These are phyloP conservation scores for Drosophila paucipuncta DNA, from an alignment of 2,888 invertebrate species.

Conservation along the genomic window DNA sequence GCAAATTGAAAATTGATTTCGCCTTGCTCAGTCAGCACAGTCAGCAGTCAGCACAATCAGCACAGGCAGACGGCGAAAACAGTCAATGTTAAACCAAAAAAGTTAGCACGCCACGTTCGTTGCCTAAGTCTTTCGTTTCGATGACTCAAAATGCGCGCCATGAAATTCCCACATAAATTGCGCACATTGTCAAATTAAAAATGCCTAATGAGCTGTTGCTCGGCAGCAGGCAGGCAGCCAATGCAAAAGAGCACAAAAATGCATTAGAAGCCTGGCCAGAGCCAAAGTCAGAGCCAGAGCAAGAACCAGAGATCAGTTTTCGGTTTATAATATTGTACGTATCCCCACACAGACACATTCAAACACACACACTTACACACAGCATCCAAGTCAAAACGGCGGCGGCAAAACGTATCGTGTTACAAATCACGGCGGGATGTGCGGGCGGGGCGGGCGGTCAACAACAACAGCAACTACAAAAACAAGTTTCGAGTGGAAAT, in stretches of 20 bases:
- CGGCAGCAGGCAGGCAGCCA: constrained; percentile 37
- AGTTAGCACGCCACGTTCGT: constrained; percentile 67
- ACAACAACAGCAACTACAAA: constrained; percentile 35
- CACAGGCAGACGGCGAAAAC: constrained; percentile 8
- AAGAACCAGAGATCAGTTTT: constrained; percentile 29
- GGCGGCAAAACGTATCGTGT: constrained; percentile 79
- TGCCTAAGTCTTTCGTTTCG: constrained; percentile 76
- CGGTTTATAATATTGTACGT: constrained; percentile 26
- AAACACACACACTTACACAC: constrained; percentile 15
- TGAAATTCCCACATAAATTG: constrained; percentile 84
- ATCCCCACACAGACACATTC: constrained; percentile 14
- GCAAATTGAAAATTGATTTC: constrained; percentile 80
- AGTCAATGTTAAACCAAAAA: constrained; percentile 34
- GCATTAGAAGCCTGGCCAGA: constrained; percentile 59
- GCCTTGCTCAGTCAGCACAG: constrained; percentile 38
- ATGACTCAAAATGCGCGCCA: constrained; percentile 73
- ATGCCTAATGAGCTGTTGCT: constrained; percentile 81
- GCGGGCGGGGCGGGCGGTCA: constrained; percentile 45
- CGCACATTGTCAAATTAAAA: constrained; percentile 83
- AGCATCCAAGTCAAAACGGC: constrained; percentile 55
- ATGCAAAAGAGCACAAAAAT: constrained; percentile 79
- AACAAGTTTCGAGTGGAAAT: constrained; percentile 81
- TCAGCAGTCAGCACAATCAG: constrained; percentile 1
- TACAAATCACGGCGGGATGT: constrained; percentile 74
- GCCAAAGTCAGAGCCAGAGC: neutral